Evolutionary conservation across 2,797 vertebrate genomes (phyloP), one percentile per base, ranked within the genome.

Genomic region (Chaetophractus vellerosus): DNA sequence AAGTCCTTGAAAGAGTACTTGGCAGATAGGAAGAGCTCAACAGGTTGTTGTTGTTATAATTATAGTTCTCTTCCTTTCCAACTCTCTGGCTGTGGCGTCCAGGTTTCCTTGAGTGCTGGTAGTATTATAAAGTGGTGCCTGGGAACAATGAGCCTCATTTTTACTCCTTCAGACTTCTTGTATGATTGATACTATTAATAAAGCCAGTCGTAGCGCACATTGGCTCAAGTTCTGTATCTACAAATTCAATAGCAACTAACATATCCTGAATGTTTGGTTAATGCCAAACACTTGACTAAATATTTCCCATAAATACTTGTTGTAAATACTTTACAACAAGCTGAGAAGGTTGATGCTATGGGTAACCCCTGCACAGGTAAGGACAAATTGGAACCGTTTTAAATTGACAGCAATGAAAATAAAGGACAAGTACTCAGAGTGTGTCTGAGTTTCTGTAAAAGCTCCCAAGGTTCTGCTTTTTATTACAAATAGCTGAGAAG

Each of bases 361-460:
- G 16, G 2, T 52, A 41, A 24, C 19, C 6, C 55, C 15, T 55
- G 64, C 7, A 88, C 24, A 79, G 23, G 31, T 55, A 41, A 82
- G 75, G 90, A 33, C 81, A 94, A 79, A 66, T 50, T 5, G 74
- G n/a, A 89, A 57, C 36, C 68, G 6, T 64, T 86, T 83, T 80
- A 80, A 82, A 74, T 48, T 84, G 33, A 91, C 4, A 74, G 68
- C 26, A 61, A 9, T 48, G 9, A 41, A 80, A 18, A 26, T 50
- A 14, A 61, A 50, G 55, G 18, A 26, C 12, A 24, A 71, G 61
- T 91, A 15, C 50, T 93, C 45, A 64, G 11, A 81, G 14, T 11
- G 0, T 75, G 2, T 76, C 72, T 83, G 50, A 91, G 57, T 74
- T 66, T n/a, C 75, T 57, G 9, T 86, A 55, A 87, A 86, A 93